Evolutionary conservation across 2,797 vertebrate species (phyloP).

Genomic region (Clarias fuscus): DNA sequence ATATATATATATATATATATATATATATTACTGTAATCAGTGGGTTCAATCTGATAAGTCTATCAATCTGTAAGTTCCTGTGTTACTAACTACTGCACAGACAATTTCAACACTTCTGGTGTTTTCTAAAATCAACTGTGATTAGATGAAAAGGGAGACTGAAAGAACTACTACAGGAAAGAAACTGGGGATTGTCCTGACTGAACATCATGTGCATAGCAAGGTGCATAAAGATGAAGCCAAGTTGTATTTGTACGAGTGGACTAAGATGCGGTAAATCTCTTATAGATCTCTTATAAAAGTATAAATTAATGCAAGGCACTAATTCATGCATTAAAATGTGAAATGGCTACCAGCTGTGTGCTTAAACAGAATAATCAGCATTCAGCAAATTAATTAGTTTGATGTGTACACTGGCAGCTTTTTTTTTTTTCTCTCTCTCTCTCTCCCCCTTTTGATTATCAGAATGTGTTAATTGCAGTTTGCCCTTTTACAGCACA

Average conservation of each 20-base stretch:
- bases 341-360: constrained; percentile 3
- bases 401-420: not conserved
- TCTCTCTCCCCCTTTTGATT: not conserved
- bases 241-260: not conserved
- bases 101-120: constrained; percentile 2
- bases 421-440: not conserved
- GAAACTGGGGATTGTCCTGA: not conserved
- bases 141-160: constrained; percentile 20
- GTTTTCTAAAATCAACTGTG: constrained; percentile 17
- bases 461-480: constrained; percentile 21
- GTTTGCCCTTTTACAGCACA: constrained; percentile 9
- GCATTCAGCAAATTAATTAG: not conserved
- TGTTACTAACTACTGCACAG: constrained; percentile 17
- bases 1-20: too few relatives aligned
- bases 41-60: not conserved
- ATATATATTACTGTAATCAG: constrained; percentile 17
- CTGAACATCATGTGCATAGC: constrained; percentile 10
- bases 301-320: not conserved
- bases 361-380: not conserved
- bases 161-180: constrained; percentile 10
- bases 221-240: not conserved
- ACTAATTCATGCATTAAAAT: constrained; percentile 8
- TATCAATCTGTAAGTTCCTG: constrained; percentile 4
- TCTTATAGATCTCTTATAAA: not conserved
- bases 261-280: not conserved